These are phyloP conservation scores for Drosophila kepulauana DNA, from an alignment of 1,140 invertebrate species.

Conservation along the genomic window DNA sequence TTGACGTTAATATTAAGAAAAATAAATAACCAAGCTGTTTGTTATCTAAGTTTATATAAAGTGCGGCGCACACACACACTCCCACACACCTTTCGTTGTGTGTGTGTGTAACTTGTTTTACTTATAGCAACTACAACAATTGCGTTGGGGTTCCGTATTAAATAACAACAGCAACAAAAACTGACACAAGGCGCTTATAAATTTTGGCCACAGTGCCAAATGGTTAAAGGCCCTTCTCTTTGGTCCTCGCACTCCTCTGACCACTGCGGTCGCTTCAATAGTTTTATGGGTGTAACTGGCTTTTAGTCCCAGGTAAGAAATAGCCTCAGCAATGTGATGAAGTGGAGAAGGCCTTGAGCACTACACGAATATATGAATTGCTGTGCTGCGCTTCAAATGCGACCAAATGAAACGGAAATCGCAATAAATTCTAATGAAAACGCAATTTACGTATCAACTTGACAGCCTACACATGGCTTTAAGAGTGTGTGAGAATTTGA, in stretches of 20 bases:
- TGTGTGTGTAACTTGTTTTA: constrained; percentile 64
- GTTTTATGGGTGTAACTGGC: constrained; percentile 25
- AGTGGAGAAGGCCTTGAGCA: constrained; percentile 20
- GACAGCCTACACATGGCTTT: neutral
- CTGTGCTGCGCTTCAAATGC: constrained; percentile 17
- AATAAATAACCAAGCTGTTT: constrained; percentile 84
- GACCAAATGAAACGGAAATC: constrained; percentile 63
- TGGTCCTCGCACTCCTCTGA: neutral
- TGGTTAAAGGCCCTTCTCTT: constrained; percentile 31
- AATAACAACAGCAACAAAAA: constrained; percentile 70
- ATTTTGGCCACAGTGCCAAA: constrained; percentile 65
- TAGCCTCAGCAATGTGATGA: constrained; percentile 47
- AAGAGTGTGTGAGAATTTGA: neutral
- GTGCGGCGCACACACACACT: constrained; percentile 41
- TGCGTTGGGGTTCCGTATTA: constrained; percentile 73
- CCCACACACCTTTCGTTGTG: constrained; percentile 1
- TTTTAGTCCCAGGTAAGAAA: constrained; percentile 20
- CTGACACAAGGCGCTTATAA: constrained; percentile 74
- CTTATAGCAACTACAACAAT: constrained; percentile 81
- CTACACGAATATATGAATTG: constrained; percentile 60
- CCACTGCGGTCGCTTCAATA: constrained; percentile 37
- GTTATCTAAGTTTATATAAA: constrained; percentile 84
- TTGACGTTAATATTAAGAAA: constrained; percentile 84
- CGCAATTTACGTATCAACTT: constrained; percentile 16
- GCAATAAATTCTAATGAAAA: constrained; percentile 62